Percentiles rank a stretch among this genome's conserved stretches.
Evolutionary conservation across 2,888 invertebrate genomes (phyloP).

Genomic region (Drosophila fulvimacula): DNA sequence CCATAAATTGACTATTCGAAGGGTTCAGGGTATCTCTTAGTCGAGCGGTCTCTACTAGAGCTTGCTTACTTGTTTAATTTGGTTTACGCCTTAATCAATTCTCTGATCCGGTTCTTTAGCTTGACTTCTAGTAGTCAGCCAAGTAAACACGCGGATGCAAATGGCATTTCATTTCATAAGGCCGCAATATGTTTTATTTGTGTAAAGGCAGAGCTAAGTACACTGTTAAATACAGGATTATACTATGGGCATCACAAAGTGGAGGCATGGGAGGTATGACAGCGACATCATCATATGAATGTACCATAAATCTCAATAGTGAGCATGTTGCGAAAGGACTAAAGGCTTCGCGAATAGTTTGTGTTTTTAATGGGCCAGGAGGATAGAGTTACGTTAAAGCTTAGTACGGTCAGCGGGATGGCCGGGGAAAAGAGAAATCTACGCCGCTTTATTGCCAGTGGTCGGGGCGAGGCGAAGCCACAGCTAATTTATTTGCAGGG

Average conservation of each 20-base stretch:
- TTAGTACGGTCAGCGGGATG: slow-evolving; percentile 23
- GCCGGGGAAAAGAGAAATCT: slow-evolving; percentile 22
- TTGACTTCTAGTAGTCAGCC: too few species aligned
- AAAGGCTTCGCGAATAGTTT: slow-evolving; percentile 25
- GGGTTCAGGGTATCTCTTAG: too few species aligned
- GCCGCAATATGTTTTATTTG: too few species aligned
- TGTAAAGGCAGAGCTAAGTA: not conserved
- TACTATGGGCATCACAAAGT: not conserved
- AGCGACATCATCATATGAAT: slow-evolving; percentile 14
- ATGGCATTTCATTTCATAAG: too few species aligned
- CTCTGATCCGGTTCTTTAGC: too few species aligned
- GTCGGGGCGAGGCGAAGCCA: slow-evolving; percentile 62
- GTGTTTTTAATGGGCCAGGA: slow-evolving; percentile 25
- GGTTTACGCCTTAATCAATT: too few species aligned
- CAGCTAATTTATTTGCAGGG: slow-evolving; percentile 79
- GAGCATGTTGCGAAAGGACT: slow-evolving; percentile 30
- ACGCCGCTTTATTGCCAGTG: slow-evolving; percentile 64
- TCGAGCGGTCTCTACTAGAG: too few species aligned
- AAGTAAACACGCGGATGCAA: too few species aligned
- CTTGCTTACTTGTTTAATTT: too few species aligned
- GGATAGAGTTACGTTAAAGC: slow-evolving; percentile 61
- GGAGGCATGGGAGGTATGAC: not conserved
- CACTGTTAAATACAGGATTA: not conserved
- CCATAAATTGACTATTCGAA: too few species aligned
- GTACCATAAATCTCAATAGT: slow-evolving; percentile 38